phyloP scores from a whole-genome alignment of 2,113 vertebrate species.

The Apaloderma vittatum region DNA sequence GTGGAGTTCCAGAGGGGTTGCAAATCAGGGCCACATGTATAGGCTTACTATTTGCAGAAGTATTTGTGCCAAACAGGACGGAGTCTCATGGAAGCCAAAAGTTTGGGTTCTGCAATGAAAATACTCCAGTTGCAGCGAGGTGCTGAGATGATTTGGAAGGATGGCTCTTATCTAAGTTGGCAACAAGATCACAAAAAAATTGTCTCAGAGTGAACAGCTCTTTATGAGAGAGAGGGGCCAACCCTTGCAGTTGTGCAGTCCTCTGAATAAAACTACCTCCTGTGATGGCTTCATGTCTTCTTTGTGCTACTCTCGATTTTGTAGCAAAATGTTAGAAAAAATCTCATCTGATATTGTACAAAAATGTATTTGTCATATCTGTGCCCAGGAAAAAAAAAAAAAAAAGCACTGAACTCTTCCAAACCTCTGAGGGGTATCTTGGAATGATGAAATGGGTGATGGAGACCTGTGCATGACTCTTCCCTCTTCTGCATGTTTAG shows the following conservation, averaged over 20 bases:
- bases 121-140: not conserved
- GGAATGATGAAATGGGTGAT: not conserved
- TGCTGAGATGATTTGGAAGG: not conserved
- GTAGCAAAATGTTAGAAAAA: not conserved
- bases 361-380: not conserved
- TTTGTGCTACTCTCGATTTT: not conserved
- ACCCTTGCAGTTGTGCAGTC: not conserved
- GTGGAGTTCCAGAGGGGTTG: constrained; percentile 6
- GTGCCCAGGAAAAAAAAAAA: not conserved
- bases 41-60: constrained; percentile 10
- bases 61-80: not conserved
- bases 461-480: not conserved
- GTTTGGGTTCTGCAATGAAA: not conserved
- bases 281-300: not conserved
- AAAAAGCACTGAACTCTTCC: not conserved
- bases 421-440: not conserved
- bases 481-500: not conserved
- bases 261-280: not conserved
- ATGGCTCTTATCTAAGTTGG: not conserved
- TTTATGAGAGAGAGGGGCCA: not conserved
- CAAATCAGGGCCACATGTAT: constrained; percentile 57
- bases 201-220: not conserved
- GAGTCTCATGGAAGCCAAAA: not conserved
- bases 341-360: not conserved
- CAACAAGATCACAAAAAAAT: not conserved